Base-by-base conservation (phyloP, 1,140 invertebrate genomes). In the Macrostomum lignano region DNA sequence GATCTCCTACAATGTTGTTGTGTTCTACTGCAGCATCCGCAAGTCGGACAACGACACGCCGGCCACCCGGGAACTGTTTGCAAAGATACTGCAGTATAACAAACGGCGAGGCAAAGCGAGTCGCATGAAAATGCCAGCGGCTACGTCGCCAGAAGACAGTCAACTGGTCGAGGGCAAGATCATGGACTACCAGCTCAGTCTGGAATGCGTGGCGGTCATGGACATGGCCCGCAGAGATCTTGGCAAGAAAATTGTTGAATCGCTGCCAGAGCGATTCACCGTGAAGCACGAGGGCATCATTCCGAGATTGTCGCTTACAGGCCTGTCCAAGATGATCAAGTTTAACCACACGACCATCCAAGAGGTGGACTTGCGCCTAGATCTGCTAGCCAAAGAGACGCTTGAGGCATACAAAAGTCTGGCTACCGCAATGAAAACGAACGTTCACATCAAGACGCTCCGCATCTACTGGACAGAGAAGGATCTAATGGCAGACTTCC, bases 191-290 rank as follows among this genome's bases (percentile, higher is more conserved):
- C 26, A 28, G 9, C 19, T 28, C 7, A 28, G 26, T 28, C 19
- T 28, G 9, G 26, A 28, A 15, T 28, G 26, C 9, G 26, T 28
- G 3, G 26, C 26, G 3, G 26, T 17, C 15, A 28, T 28, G 26
- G 19, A 28, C 9, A n/a, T n/a, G n/a, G 26, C 14, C 9, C 15
- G 26, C 7, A 28, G 19, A 3, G 26, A 28, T 28, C 19, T 28
- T 7, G 9, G 14, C 15, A 15, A 15, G 9, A 28, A 28, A 9
- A 17, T 28, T 28, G 26, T 14, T 15, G 14, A 28, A 28, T 15
- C 26, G 3, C 9, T 28, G 5, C 26, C 26, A 9, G 26, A 28
- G 19, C 15, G 26, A 9, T 9, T 28, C 3, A 7, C 19, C 5
- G 19, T 28, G 15, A 3, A 28, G 9, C 26, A 28, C 19, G 19